Evolutionary conservation across 2,888 invertebrate species (phyloP).

Genomic region (Minunthozetes semirufus): DNA sequence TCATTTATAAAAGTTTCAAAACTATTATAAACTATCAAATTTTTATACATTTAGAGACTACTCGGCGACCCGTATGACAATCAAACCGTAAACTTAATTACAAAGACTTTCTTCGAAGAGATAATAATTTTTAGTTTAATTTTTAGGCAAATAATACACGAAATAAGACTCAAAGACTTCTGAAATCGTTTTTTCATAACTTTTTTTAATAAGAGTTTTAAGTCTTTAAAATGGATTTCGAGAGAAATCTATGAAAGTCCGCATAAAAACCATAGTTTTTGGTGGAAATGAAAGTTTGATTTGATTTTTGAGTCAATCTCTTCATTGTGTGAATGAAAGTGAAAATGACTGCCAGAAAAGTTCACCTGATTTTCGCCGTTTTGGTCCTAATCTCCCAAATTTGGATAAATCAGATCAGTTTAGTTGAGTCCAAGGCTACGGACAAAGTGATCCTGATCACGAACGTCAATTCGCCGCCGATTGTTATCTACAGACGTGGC

Average conservation of each 20-base stretch:
- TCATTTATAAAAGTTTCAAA: too few species aligned
- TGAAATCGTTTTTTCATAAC: too few species aligned
- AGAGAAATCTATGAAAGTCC: not conserved
- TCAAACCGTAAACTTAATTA: conserved; percentile 4
- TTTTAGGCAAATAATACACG: not conserved
- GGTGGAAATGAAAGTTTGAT: not conserved
- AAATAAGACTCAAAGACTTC: not conserved
- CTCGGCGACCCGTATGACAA: not conserved
- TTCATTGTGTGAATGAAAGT: not conserved
- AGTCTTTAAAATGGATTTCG: not conserved
- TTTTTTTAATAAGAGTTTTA: not conserved
- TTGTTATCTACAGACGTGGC: not conserved
- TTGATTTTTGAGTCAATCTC: not conserved
- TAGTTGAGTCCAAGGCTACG: not conserved
- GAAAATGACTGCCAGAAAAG: not conserved
- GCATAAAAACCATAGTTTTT: not conserved
- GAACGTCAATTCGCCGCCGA: conserved; percentile 8
- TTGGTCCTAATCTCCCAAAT: not conserved
- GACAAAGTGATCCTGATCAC: conserved; percentile 14
- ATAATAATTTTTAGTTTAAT: not conserved
- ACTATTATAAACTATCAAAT: not conserved
- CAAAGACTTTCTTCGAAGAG: not conserved
- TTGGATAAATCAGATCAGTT: not conserved
- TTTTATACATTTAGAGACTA: not conserved
- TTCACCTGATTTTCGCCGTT: not conserved